Percentiles rank a stretch among this genome's conserved stretches.
Conservation (phyloP, 2,888 invertebrate genomes). For the Mesorhabditis belari region DNA sequence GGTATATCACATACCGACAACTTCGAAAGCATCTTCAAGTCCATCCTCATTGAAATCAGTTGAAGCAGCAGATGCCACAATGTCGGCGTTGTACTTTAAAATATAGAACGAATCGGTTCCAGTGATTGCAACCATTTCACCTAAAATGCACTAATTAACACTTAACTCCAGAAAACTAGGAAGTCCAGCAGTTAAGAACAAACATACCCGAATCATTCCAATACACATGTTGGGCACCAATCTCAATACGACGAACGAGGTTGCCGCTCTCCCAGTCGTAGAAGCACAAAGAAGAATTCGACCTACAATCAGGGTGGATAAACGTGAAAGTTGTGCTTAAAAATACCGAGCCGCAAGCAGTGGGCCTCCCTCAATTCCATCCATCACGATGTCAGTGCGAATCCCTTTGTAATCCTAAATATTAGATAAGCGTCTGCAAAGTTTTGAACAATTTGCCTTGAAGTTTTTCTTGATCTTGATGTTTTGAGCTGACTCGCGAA, state of each 20-base stretch:
- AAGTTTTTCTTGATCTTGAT: constrained; percentile 95
- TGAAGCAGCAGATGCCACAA: constrained; percentile 71
- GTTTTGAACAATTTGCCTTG: constrained; percentile 61
- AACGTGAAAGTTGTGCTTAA: neutral
- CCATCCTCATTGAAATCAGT: constrained; percentile 79
- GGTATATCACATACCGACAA: constrained; percentile 31
- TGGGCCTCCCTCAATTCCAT: constrained; percentile 75
- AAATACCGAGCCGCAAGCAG: constrained; percentile 62
- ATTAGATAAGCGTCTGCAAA: neutral
- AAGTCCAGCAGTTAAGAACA: constrained; percentile 72
- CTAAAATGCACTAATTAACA: neutral
- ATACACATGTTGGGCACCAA: constrained; percentile 76
- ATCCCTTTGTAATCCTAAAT: constrained; percentile 58
- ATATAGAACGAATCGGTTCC: constrained; percentile 93
- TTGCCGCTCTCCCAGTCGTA: constrained; percentile 95
- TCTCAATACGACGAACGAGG: constrained; percentile 87
- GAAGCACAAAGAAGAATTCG: constrained; percentile 65
- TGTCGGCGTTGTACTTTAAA: constrained; percentile 76
- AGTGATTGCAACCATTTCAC: constrained; percentile 69
- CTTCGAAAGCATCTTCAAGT: constrained; percentile 87
- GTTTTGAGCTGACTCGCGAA: constrained; percentile 77
- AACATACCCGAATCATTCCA: constrained; percentile 94
- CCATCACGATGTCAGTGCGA: constrained; percentile 81
- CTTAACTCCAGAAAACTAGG: constrained; percentile 85
- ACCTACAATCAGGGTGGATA: constrained; percentile 13